Percentiles rank a stretch among this genome's conserved stretches.
Evolutionary conservation across 2,888 invertebrate genomes (phyloP).

Genomic region (Linnaemya vulpina): DNA sequence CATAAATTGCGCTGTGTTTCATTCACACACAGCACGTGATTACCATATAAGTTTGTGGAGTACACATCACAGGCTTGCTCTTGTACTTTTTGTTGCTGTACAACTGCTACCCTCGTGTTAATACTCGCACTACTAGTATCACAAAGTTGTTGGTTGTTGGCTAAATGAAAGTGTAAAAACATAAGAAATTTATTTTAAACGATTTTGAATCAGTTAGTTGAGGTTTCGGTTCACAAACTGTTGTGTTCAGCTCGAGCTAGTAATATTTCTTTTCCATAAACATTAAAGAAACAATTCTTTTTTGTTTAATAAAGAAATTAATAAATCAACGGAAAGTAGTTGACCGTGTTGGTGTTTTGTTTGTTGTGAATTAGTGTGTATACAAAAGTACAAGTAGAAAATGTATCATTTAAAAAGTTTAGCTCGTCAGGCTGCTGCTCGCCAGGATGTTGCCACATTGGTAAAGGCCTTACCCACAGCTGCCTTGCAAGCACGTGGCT

Average conservation of each 20-base stretch:
- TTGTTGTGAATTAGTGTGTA: slow-evolving; percentile 63
- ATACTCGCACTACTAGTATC: background rate
- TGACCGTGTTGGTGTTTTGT: slow-evolving; percentile 46
- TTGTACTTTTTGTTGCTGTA: background rate
- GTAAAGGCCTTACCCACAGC: slow-evolving; percentile 87
- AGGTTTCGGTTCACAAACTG: slow-evolving; percentile 77
- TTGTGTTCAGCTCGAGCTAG: slow-evolving; percentile 73
- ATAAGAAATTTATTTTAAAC: slow-evolving; percentile 57
- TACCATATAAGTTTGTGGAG: too few species aligned
- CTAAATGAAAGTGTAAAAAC: slow-evolving; percentile 16
- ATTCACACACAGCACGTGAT: too few species aligned
- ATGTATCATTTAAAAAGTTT: slow-evolving; percentile 91
- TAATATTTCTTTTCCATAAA: slow-evolving; percentile 51
- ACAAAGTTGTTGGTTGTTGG: background rate
- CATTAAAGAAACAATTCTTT: slow-evolving; percentile 68
- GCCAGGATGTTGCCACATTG: slow-evolving; percentile 86
- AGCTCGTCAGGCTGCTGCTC: slow-evolving; percentile 85
- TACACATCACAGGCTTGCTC: too few species aligned
- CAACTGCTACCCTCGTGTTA: background rate
- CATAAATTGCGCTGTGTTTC: too few species aligned
- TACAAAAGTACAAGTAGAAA: slow-evolving; percentile 68
- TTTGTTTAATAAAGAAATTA: slow-evolving; percentile 62
- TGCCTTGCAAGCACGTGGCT: slow-evolving; percentile 83
- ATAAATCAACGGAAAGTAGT: slow-evolving; percentile 46
- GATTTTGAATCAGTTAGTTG: slow-evolving; percentile 76